Percentiles rank a stretch among this genome's conserved stretches.
phyloP scores from a whole-genome alignment of 2,113 vertebrate species.

The Myiopsitta monachus region DNA sequence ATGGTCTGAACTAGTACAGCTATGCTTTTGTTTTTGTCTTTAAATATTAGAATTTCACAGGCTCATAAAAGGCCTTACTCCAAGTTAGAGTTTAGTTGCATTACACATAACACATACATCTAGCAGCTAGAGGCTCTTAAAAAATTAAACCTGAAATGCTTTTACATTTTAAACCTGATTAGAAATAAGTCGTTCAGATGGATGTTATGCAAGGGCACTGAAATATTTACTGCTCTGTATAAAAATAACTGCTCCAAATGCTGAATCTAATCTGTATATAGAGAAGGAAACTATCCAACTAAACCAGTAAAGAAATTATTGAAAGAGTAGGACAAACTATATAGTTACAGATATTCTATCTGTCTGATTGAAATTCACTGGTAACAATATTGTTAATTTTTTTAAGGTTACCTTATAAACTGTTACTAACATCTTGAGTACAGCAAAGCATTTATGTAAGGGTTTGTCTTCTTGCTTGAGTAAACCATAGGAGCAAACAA shows the following conservation, averaged over 20 bases:
- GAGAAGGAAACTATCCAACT: background rate
- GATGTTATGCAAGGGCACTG: slow-evolving; percentile 51
- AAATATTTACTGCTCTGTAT: slow-evolving; percentile 53
- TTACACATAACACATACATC: background rate
- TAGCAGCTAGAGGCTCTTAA: slow-evolving; percentile 41
- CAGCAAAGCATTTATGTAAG: background rate
- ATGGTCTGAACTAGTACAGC: background rate
- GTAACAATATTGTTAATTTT: background rate
- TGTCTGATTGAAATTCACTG: background rate
- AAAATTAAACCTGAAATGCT: slow-evolving; percentile 49
- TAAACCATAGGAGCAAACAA: background rate
- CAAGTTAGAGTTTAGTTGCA: background rate
- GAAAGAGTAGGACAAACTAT: background rate
- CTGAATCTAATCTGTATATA: background rate
- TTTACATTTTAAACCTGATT: slow-evolving; percentile 52
- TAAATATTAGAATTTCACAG: background rate
- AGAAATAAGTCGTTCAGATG: slow-evolving; percentile 61
- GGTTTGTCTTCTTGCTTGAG: background rate
- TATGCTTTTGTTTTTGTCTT: background rate
- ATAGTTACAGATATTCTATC: background rate
- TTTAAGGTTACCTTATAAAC: background rate
- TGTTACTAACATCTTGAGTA: background rate
- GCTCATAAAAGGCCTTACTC: background rate
- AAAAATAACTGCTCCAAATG: slow-evolving; percentile 67
- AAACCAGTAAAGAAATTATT: background rate